Conservation (phyloP, 2,797 vertebrate species). For the Merluccius polli region DNA sequence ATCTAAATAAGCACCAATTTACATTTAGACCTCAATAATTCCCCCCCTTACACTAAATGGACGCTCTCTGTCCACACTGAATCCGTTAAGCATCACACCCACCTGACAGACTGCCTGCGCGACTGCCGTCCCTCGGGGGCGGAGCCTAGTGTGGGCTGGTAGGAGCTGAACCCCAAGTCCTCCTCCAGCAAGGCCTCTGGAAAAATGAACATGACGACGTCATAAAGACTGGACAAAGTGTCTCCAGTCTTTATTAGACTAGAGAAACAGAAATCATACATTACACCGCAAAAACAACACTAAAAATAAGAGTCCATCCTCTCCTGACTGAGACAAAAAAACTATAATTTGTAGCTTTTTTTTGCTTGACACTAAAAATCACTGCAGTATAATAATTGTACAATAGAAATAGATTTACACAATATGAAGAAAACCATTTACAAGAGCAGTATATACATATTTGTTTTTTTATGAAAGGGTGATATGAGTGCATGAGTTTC, state of each 20-base stretch:
- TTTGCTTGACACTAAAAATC: not conserved
- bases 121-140: constrained; percentile 69
- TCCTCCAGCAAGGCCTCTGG: constrained; percentile 67
- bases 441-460: not conserved
- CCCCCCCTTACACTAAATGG: no score
- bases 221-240: no score
- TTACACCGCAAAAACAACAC: no score
- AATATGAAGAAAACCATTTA: no score
- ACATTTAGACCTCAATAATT: not conserved
- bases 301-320: no score
- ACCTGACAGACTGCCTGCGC: constrained; percentile 82
- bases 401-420: no score
- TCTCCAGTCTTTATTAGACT: no score
- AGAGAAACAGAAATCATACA: no score
- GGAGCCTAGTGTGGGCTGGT: constrained; percentile 79
- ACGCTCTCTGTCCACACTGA: no score
- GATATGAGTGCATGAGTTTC: not conserved
- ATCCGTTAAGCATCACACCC: not conserved
- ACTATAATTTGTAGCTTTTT: no score
- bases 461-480: not conserved
- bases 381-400: not conserved
- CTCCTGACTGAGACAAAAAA: no score
- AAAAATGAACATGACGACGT: not conserved
- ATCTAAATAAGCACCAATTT: not conserved
- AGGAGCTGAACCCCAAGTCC: constrained; percentile 80